Conservation (phyloP, 2,797 vertebrate genomes). For the Bradypodion ventrale region DNA sequence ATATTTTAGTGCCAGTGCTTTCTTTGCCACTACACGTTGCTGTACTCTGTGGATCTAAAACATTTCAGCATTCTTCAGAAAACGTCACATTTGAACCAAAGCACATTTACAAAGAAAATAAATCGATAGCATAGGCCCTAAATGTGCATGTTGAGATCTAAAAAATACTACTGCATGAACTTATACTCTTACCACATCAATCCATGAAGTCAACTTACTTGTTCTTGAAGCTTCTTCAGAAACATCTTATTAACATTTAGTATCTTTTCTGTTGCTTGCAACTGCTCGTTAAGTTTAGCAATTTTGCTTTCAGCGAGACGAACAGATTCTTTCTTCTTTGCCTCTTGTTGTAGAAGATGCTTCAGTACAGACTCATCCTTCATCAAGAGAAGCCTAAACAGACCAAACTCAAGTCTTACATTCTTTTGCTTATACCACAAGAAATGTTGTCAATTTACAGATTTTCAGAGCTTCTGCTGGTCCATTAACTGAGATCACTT, state of each 20-base stretch:
- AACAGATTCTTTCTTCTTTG: slow-evolving; percentile 91
- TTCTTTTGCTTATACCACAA: not conserved
- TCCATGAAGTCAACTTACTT: slow-evolving; percentile 77
- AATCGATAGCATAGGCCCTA: not conserved
- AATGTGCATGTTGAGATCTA: not conserved
- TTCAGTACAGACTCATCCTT: slow-evolving; percentile 90
- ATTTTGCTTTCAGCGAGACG: slow-evolving; percentile 89
- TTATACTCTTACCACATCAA: not conserved
- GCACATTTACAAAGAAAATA: not conserved
- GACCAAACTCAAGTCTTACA: slow-evolving; percentile 11
- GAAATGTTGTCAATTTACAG: not conserved
- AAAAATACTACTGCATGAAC: not conserved
- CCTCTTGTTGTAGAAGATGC: slow-evolving; percentile 91
- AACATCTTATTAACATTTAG: slow-evolving; percentile 85
- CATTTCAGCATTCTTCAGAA: slow-evolving; percentile 14
- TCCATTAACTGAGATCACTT: not conserved
- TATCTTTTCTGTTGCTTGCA: slow-evolving; percentile 92
- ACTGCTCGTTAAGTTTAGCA: slow-evolving; percentile 87
- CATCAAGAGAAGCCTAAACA: slow-evolving; percentile 84
- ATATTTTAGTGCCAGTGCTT: slow-evolving; percentile 79
- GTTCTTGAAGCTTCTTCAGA: slow-evolving; percentile 93
- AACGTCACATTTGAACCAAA: not conserved
- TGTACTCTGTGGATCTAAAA: slow-evolving; percentile 89
- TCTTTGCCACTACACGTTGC: slow-evolving; percentile 88
- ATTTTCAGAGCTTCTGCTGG: not conserved